Conservation (phyloP, 2,797 vertebrate species). For the Gobionotothen gibberifrons region DNA sequence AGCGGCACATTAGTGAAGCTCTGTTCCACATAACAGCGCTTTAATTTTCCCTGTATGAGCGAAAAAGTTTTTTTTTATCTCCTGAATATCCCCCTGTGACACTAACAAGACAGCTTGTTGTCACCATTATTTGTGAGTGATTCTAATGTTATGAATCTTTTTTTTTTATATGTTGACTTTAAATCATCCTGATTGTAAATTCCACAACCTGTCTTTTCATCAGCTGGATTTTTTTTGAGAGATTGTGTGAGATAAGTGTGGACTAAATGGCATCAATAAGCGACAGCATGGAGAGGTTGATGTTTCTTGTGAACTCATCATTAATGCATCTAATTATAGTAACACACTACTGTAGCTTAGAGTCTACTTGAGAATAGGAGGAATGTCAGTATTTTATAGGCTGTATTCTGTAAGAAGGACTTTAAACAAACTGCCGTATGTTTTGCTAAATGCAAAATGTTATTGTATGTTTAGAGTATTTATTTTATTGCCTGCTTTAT, state of each 20-base stretch:
- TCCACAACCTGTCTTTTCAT: slow-evolving; percentile 3
- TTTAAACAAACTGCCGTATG: slow-evolving; percentile 20
- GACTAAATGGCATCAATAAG: slow-evolving; percentile 31
- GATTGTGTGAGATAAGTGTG: slow-evolving; percentile 32
- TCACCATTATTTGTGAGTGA: slow-evolving; percentile 2
- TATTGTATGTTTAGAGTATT: slow-evolving; percentile 60
- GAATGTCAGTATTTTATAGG: slow-evolving; percentile 23
- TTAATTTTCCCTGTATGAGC: slow-evolving; percentile 2
- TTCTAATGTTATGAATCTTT: slow-evolving; percentile 5
- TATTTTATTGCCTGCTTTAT: slow-evolving; percentile 57
- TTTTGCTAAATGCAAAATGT: slow-evolving; percentile 39
- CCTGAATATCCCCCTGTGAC: slow-evolving; percentile 17
- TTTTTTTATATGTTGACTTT: slow-evolving; percentile 37
- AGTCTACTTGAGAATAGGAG: slow-evolving; percentile 3
- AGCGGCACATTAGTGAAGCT: slow-evolving; percentile 17
- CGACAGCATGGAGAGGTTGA: background rate
- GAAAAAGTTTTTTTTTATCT: slow-evolving; percentile 15
- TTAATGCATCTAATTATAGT: slow-evolving; percentile 44
- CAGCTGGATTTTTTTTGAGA: slow-evolving; percentile 13
- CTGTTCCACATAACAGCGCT: slow-evolving; percentile 39
- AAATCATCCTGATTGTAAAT: slow-evolving; percentile 34
- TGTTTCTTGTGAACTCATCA: slow-evolving; percentile 1
- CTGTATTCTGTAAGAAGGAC: slow-evolving; percentile 24
- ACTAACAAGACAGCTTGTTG: slow-evolving; percentile 12
- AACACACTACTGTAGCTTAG: slow-evolving; percentile 23